These are phyloP conservation scores for Tyria jacobaeae DNA, from an alignment of 2,888 invertebrate genomes.

Conservation along the genomic window DNA sequence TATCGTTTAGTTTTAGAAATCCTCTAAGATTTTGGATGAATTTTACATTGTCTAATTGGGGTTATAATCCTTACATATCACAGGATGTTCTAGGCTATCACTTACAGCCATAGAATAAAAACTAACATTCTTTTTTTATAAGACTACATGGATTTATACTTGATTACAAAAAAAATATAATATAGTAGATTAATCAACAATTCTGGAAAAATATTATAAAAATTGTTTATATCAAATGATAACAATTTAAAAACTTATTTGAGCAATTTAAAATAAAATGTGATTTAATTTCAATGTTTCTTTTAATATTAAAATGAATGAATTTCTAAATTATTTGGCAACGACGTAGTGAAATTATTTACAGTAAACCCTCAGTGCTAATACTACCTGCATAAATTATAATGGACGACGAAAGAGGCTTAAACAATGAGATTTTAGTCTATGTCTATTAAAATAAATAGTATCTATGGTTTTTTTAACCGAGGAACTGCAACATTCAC, in stretches of 20 bases:
- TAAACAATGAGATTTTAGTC: slow-evolving; percentile 47
- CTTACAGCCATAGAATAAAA: slow-evolving; percentile 58
- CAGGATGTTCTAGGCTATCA: slow-evolving; percentile 62
- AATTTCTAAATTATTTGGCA: slow-evolving; percentile 49
- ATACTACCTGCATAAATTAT: slow-evolving; percentile 41
- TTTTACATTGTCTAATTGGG: slow-evolving; percentile 11
- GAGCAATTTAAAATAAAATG: slow-evolving; percentile 41
- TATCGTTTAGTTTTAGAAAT: neutral
- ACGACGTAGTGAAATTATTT: slow-evolving; percentile 45
- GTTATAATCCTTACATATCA: slow-evolving; percentile 55
- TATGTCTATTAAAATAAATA: slow-evolving; percentile 51
- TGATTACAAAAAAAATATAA: slow-evolving; percentile 11
- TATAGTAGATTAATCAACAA: slow-evolving; percentile 18
- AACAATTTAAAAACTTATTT: slow-evolving; percentile 27
- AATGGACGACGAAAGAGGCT: slow-evolving; percentile 49
- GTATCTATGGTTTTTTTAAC: slow-evolving; percentile 46
- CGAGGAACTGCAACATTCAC: slow-evolving; percentile 53
- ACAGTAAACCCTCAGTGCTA: slow-evolving; percentile 47
- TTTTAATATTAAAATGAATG: slow-evolving; percentile 12
- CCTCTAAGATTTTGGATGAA: neutral
- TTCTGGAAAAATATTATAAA: slow-evolving; percentile 7
- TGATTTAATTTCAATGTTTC: neutral
- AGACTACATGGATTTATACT: slow-evolving; percentile 5
- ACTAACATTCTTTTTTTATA: slow-evolving; percentile 29
- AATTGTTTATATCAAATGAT: slow-evolving; percentile 28